Evolutionary conservation across 2,888 invertebrate species (phyloP), one percentile per base, ranked within the genome.

Genomic region (Heteromyza rotundicornis): DNA sequence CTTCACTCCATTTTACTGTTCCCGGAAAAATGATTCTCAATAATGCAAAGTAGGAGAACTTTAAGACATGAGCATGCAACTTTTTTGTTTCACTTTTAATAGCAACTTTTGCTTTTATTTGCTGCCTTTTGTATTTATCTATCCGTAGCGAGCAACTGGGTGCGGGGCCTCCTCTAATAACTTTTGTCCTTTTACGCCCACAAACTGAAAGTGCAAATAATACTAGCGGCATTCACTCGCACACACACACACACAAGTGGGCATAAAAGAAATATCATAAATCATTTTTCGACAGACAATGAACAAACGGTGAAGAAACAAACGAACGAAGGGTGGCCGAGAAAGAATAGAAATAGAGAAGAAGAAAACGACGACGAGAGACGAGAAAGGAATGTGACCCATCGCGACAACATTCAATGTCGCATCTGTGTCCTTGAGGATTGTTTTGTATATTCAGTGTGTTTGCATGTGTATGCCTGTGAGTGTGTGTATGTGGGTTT

Each of bases 261-360:
- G n/a, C n/a, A 40, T 14, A 51, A 51, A 24, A 51, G 27, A 47
- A 40, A 52, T 52, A 52, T 59, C 60, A 60, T 60, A 60, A 60
- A 60, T 60, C 60, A 60, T 60, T 53, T 49, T 60, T 51, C 60
- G 60, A 54, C 55, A 60, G 55, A 55, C 60, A 60, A 60, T 56
- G 56, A 56, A 40, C n/a, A n/a, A n/a, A n/a, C n/a, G n/a, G n/a
- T n/a, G n/a, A n/a, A n/a, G n/a, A n/a, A n/a, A n/a, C n/a, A n/a
- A n/a, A n/a, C n/a, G n/a, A n/a, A n/a, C n/a, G n/a, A n/a, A n/a
- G n/a, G n/a, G n/a, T n/a, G 19, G 56, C 32, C 14, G 23, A 27
- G 1, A 57, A 16, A 12, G 16, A 35, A 5, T n/a, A 12, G 1
- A 44, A 56, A 27, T 1, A 1, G 10, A 23, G 20, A 36, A n/a